A percentile compares a stretch with the other conserved stretches of the same genome.
Conservation (phyloP, 2,113 vertebrate genomes). For the Callopanchax toddi region DNA sequence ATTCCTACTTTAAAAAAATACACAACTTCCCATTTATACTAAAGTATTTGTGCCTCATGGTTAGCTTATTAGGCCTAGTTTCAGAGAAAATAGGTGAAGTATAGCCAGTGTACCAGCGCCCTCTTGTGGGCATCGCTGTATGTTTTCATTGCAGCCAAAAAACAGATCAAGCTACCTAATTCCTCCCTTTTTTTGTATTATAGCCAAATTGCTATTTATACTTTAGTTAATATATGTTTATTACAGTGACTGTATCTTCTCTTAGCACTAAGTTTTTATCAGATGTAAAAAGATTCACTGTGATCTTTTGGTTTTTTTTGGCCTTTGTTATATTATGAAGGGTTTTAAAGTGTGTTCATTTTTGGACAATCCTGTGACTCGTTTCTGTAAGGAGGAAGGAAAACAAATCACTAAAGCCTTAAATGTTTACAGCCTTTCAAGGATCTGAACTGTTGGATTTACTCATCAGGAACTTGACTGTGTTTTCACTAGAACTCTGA, state of each 20-base stretch:
- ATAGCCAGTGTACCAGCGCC: neutral
- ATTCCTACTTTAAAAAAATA: too few species aligned
- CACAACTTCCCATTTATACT: too few species aligned
- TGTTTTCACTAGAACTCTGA: conserved; percentile 10
- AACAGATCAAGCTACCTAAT: conserved; percentile 42
- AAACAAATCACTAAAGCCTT: conserved; percentile 46
- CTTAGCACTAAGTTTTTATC: conserved; percentile 59
- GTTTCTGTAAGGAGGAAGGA: conserved; percentile 26
- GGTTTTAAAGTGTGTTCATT: neutral
- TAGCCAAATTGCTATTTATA: conserved; percentile 69
- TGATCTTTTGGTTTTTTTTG: neutral
- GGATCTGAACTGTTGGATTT: neutral
- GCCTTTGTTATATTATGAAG: conserved; percentile 4
- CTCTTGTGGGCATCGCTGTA: too few species aligned
- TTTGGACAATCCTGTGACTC: conserved; percentile 5
- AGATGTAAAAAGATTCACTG: conserved; percentile 3
- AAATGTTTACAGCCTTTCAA: conserved; percentile 54
- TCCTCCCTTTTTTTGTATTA: conserved; percentile 28
- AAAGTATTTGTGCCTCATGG: conserved; percentile 6
- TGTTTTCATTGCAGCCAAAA: conserved; percentile 7
- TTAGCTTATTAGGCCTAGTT: conserved; percentile 19
- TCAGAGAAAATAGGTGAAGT: conserved; percentile 11
- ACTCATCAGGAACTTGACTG: neutral
- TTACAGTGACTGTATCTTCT: conserved; percentile 42
- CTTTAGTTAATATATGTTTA: conserved; percentile 62